phyloP scores from a whole-genome alignment of 2,113 vertebrate species.

The Microtus pennsylvanicus region DNA sequence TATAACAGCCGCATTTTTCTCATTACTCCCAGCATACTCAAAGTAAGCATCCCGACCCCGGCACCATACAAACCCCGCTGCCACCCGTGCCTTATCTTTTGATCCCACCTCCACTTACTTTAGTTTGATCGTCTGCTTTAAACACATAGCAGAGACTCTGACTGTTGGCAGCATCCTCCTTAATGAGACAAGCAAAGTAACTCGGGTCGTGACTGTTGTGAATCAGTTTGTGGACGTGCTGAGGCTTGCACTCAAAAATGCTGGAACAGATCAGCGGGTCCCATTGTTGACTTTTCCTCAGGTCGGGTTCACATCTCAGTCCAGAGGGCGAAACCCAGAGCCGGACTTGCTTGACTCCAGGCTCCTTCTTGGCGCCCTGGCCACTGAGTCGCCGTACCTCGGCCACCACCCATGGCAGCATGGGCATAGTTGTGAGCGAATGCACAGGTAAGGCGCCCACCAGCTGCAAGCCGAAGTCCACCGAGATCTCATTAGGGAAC shows the following conservation, averaged over 20 bases:
- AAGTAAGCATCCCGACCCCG: neutral
- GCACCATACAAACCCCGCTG: neutral
- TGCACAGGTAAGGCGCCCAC: slow-evolving; percentile 92
- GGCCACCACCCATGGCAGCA: slow-evolving; percentile 97
- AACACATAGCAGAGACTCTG: slow-evolving; percentile 94
- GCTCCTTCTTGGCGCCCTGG: slow-evolving; percentile 77
- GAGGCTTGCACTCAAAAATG: slow-evolving; percentile 94
- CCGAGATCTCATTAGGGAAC: slow-evolving; percentile 73
- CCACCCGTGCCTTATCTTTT: neutral
- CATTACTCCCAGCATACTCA: neutral
- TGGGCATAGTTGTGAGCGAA: slow-evolving; percentile 94
- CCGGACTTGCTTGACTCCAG: slow-evolving; percentile 78
- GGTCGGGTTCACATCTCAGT: slow-evolving; percentile 89
- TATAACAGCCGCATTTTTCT: neutral
- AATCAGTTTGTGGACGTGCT: slow-evolving; percentile 93
- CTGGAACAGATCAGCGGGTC: slow-evolving; percentile 91
- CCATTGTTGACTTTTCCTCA: slow-evolving; percentile 87
- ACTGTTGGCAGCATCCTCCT: slow-evolving; percentile 76
- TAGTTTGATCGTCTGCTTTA: slow-evolving; percentile 92
- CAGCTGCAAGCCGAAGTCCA: slow-evolving; percentile 90
- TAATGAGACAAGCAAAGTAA: slow-evolving; percentile 95
- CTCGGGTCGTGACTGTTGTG: slow-evolving; percentile 95
- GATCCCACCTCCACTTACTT: slow-evolving; percentile 88
- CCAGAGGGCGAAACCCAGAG: slow-evolving; percentile 89
- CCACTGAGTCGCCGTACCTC: slow-evolving; percentile 89